Base-by-base conservation (phyloP, 1,140 invertebrate species). In the Pristionchus pacificus region DNA sequence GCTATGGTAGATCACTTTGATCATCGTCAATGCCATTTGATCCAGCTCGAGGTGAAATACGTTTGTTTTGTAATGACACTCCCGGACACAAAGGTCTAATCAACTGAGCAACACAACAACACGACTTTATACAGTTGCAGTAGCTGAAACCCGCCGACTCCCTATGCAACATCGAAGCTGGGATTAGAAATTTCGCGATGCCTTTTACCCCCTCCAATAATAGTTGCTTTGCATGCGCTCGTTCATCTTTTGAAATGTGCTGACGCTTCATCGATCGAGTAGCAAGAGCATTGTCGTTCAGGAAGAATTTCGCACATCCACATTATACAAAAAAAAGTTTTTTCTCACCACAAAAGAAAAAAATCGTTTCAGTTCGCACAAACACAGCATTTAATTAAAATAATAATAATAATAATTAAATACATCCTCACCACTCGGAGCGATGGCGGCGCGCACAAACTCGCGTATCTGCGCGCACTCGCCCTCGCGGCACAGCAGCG, bases 31-130 rank as follows among this genome's bases (percentile, higher is more conserved):
- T n/a, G n/a, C n/a, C n/a, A 49, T 49, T 19, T 19, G 6, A 49
- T 49, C 38, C 6, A 10, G 38, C 6, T 6, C 38, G 38, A 19
- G 19, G 38, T 6, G 38, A 19, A 49, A 19, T 6, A 19, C 38
- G 6, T 67, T 49, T 67, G 65, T 67, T 67, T 58, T 31, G 65
- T n/a, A 31, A 67, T 19, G 65, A 38, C 15, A 65, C 28, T 65
- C 15, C 38, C n/a, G 15, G n/a, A 2, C 2, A 65, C 38, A 6
- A 30, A 65, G 24, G 15, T 29, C 15, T 65, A 19, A 49, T 19
- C 38, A 49, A n/a, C n/a, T n/a, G n/a, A n/a, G n/a, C n/a, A n/a
- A n/a, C n/a, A n/a, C n/a, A n/a, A n/a, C n/a, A n/a, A n/a, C n/a
- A n/a, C n/a, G n/a, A n/a, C n/a, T n/a, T n/a, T n/a, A n/a, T n/a